phyloP scores from a whole-genome alignment of 2,888 invertebrate species.

The Melanophora roralis region DNA sequence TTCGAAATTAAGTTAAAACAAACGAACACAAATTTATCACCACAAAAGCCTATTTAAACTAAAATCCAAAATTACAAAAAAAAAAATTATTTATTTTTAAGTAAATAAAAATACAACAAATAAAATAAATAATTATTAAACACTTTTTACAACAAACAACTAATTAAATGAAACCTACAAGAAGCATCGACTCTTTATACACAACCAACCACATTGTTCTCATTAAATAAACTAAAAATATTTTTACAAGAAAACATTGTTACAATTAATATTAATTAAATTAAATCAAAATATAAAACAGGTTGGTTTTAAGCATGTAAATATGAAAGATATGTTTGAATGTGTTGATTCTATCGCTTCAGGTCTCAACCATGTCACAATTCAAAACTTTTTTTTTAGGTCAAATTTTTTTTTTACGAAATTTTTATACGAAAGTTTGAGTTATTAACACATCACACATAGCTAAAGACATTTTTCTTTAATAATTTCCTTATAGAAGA shows the following conservation, averaged over 20 bases:
- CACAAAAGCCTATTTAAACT: constrained; percentile 53
- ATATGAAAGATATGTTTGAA: too few relatives aligned
- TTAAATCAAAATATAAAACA: neutral
- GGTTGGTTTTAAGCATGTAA: too few relatives aligned
- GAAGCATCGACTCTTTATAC: constrained; percentile 60
- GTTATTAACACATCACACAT: too few relatives aligned
- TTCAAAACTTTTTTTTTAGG: too few relatives aligned
- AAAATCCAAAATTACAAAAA: constrained; percentile 13
- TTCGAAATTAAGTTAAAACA: constrained; percentile 34
- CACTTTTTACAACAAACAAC: constrained; percentile 54
- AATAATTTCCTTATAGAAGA: too few relatives aligned
- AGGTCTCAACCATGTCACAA: too few relatives aligned
- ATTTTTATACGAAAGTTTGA: too few relatives aligned
- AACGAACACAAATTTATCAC: constrained; percentile 53
- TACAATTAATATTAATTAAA: constrained; percentile 23
- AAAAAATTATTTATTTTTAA: constrained; percentile 46
- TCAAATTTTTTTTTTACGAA: too few relatives aligned
- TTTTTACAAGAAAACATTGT: constrained; percentile 28
- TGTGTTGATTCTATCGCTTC: too few relatives aligned
- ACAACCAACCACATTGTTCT: constrained; percentile 25
- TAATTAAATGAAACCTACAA: neutral
- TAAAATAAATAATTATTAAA: constrained; percentile 7
- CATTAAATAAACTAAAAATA: neutral
- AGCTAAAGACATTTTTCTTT: too few relatives aligned
- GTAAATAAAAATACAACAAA: constrained; percentile 34